Base-by-base conservation (phyloP, 2,113 vertebrate species). In the Oreochromis spilurus region DNA sequence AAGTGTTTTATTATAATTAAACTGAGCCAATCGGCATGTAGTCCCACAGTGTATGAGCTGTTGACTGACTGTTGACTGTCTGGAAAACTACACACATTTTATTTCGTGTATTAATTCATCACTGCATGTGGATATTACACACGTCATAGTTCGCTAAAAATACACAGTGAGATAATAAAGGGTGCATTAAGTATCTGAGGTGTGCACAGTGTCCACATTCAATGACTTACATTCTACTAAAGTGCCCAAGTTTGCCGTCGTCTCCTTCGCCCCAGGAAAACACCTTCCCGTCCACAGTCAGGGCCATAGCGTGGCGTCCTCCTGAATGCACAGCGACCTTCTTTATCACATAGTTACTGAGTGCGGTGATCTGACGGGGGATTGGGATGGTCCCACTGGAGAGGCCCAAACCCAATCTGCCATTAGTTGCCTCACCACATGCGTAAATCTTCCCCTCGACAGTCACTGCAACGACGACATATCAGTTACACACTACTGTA, bases 251-350 rank as follows among this genome's bases (percentile, higher is more conserved):
- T 85, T 99, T 99, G 80, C 98, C 99, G 58, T 99, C 98, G 21
- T 99, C 99, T 85, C 99, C 99, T 96, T 99, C 99, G 7, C 99
- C 99, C 99, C 99, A 99, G 0, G 99, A 99, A 90, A 99, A 99
- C 1, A 99, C 97, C 72, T 99, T 99, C n/a, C 99, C 99, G 7
- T 99, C 99, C 54, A 99, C 98, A 4, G 99, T 99, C 90, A 99
- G 94, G 13, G 99, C 99, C 93, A 98, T 99, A 80, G 99, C 99
- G 14, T 99, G 99, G n/a, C 99, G 97, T 2, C 99, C 99, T 60
- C 99, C 99, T 94, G 98, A 99, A 88, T 99, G 99, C 88, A 99
- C 99, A 2, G 99, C 99, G 29, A 99, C 99, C 92, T 99, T 99
- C 97, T 99, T 99, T 83, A 99, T 98, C 67, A 99, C 98, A 1